Conservation (phyloP, 2,797 vertebrate species). For the Danio aesculapii region DNA sequence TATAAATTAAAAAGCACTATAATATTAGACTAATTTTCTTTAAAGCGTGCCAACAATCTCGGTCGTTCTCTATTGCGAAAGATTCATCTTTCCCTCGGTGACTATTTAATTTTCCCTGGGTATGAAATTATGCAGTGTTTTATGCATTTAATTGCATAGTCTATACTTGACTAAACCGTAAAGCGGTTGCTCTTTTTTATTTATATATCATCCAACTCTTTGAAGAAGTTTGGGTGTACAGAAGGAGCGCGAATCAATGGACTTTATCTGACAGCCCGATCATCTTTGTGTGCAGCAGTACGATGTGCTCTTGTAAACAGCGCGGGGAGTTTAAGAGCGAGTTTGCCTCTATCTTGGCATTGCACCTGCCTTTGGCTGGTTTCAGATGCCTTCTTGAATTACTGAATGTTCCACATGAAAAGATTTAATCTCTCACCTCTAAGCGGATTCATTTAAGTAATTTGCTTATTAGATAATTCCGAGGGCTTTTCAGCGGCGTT, state of each 20-base stretch:
- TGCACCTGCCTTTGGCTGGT: slow-evolving; percentile 53
- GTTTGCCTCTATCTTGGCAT: slow-evolving; percentile 43
- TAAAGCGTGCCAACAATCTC: not conserved
- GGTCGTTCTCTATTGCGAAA: not conserved
- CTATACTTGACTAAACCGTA: not conserved
- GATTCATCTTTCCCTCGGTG: slow-evolving; percentile 9
- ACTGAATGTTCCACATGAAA: slow-evolving; percentile 54
- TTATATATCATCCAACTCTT: slow-evolving; percentile 1
- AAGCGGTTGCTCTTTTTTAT: not conserved
- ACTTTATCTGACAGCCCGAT: slow-evolving; percentile 48
- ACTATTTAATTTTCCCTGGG: slow-evolving; percentile 13
- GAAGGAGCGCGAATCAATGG: slow-evolving; percentile 38
- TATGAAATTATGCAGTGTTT: slow-evolving; percentile 11
- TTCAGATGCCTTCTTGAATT: slow-evolving; percentile 52
- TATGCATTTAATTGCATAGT: slow-evolving; percentile 14
- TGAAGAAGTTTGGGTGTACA: slow-evolving; percentile 44
- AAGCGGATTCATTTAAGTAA: slow-evolving; percentile 55
- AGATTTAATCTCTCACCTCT: slow-evolving; percentile 53
- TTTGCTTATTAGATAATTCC: slow-evolving; percentile 52
- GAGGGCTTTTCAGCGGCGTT: slow-evolving; percentile 40
- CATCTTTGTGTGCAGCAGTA: slow-evolving; percentile 44
- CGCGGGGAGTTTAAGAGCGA: slow-evolving; percentile 40
- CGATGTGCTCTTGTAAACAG: slow-evolving; percentile 51
- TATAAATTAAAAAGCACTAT: not conserved
- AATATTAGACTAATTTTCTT: not conserved